phyloP scores from a whole-genome alignment of 2,113 vertebrate genomes.

The Oophaga pumilio region DNA sequence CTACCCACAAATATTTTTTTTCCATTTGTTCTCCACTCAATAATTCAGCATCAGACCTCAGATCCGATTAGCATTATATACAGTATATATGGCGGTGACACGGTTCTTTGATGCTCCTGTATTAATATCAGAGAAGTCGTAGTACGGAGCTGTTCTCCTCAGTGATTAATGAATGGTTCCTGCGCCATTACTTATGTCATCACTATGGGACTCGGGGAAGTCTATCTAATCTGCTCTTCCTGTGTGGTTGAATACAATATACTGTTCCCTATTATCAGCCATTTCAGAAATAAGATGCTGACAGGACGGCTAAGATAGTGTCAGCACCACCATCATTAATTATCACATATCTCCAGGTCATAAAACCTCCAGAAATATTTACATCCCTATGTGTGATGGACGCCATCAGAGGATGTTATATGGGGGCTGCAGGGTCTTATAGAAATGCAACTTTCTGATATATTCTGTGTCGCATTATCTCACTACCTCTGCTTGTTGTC shows the following conservation, averaged over 20 bases:
- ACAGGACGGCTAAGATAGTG: neutral
- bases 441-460: too few species aligned
- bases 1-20: too few species aligned
- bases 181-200: neutral
- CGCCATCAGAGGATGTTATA: neutral
- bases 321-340: neutral
- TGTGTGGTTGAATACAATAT: neutral
- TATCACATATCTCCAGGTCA: neutral
- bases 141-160: neutral
- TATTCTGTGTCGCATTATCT: too few species aligned
- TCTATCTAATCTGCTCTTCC: neutral
- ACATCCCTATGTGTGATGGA: neutral
- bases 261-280: slow-evolving; percentile 9
- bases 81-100: too few species aligned
- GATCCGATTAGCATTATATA: too few species aligned
- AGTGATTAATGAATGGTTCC: neutral
- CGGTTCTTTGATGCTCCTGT: too few species aligned
- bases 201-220: neutral
- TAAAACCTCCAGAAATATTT: neutral
- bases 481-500: too few species aligned
- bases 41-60: too few species aligned
- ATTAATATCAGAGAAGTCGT: neutral
- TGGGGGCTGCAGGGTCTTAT: neutral
- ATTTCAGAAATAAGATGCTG: neutral
- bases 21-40: too few species aligned